phyloP scores from a whole-genome alignment of 2,113 vertebrate genomes.

The Silurus meridionalis region DNA sequence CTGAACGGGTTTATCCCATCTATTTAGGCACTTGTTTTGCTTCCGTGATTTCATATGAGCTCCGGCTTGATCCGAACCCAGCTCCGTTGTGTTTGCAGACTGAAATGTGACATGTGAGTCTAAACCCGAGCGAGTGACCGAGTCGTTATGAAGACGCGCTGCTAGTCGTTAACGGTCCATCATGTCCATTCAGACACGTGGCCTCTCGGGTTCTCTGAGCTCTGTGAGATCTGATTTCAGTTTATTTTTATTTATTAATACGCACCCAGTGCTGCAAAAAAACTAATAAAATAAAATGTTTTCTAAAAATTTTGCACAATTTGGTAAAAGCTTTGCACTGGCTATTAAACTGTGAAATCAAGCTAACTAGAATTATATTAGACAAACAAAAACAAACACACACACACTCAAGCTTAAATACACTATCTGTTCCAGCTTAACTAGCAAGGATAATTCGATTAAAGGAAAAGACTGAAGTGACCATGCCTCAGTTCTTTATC shows the following conservation, averaged over 20 bases:
- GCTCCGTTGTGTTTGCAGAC: not conserved
- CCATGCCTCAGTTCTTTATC: not conserved
- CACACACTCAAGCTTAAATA: not conserved
- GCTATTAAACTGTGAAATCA: not conserved
- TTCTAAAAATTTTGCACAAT: not conserved
- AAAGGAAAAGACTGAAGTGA: not conserved
- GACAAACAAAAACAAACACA: not conserved
- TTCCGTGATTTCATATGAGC: not conserved
- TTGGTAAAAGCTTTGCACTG: not conserved
- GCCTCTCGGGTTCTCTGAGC: not conserved
- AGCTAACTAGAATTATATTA: not conserved
- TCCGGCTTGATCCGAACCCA: not conserved
- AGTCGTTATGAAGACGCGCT: not conserved
- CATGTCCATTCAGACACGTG: not conserved
- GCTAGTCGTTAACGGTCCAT: not conserved
- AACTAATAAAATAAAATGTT: not conserved
- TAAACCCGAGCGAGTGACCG: constrained; percentile 1
- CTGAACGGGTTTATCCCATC: not conserved
- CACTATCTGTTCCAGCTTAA: not conserved
- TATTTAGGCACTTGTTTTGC: not conserved
- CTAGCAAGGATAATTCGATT: not conserved
- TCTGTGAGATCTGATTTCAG: constrained; percentile 1
- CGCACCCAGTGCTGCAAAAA: not conserved
- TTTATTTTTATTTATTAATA: constrained; percentile 18
- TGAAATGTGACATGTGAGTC: constrained; percentile 1